Evolutionary conservation across 2,113 vertebrate species (phyloP).

Genomic region (Myanophis thanlyinensis): DNA sequence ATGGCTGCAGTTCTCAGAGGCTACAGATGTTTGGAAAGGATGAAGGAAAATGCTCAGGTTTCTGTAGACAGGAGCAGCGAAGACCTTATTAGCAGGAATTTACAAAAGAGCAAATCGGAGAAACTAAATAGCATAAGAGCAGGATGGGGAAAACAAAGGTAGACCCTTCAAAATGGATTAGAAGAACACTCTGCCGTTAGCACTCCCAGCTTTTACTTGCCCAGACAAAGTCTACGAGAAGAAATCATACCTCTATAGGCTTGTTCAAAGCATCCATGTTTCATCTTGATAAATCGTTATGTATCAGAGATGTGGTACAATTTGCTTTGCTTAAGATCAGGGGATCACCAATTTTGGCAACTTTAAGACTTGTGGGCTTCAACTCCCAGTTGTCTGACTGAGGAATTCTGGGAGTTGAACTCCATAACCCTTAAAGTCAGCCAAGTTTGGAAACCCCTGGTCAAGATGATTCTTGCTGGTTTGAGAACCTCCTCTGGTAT

Average conservation of each 20-base stretch:
- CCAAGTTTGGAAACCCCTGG: not conserved
- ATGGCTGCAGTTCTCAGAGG: not conserved
- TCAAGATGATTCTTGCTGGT: not conserved
- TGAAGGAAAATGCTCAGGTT: not conserved
- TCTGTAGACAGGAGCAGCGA: not conserved
- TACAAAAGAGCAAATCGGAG: not conserved
- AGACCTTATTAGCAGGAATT: not conserved
- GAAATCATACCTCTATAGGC: not conserved
- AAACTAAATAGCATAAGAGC: not conserved
- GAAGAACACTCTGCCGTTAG: not conserved
- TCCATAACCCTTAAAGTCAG: not conserved
- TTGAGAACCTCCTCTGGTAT: not conserved
- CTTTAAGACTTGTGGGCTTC: not conserved
- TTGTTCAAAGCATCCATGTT: not conserved
- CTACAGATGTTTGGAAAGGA: slow-evolving; percentile 2
- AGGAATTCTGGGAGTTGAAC: not conserved
- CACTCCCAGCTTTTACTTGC: not conserved
- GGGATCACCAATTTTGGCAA: not conserved
- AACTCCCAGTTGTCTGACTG: too few species aligned
- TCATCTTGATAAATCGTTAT: not conserved
- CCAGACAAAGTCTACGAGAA: not conserved
- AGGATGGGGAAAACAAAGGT: not conserved
- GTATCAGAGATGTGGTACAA: not conserved
- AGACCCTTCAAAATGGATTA: not conserved
- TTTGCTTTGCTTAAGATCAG: not conserved